Base-by-base conservation (phyloP, 1,140 invertebrate species). In the Drosophila pachea region DNA sequence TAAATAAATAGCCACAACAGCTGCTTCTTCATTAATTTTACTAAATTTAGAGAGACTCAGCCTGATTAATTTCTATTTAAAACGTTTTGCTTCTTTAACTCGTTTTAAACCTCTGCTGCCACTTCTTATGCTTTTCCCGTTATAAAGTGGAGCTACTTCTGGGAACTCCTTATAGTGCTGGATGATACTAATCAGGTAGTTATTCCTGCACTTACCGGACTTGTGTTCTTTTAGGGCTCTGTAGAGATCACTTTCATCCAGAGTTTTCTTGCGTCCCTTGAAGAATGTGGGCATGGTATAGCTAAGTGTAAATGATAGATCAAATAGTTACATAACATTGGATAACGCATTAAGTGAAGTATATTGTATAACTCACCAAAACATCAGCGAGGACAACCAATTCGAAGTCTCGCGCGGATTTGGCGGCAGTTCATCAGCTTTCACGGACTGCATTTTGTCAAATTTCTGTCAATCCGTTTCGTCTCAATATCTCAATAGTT, bases 141-240 rank as follows among this genome's bases (percentile, higher is more conserved):
- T 22, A 22, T 22, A 22, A 22, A 22, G 22, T 22, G 22, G 22
- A 22, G 22, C 22, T 22, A 22, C 22, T 22, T 22, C 22, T 22
- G 22, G 22, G 22, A 22, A 22, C 22, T 2, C 22, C 22, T 3
- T 3, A 22, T 22, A 22, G 22, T 22, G 1, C 22, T 1, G 22
- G 22, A 22, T 22, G 22, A 22, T 22, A 3, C 22, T 22, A 22
- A 22, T 22, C 35, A 36, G 8, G 12, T 43, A 14, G 14, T 2
- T 7, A 42, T 42, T 60, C 42, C 60, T 47, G 52, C 22, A 73
- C 74, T 88, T 66, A 89, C 88, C 89, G 6, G 92, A 92, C 66
- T 88, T 89, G 70, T 93, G 92, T 53, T 92, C 91, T n/a, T 90
- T 89, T n/a, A 93, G 77, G 33, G 92, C 90, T 71, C 90, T 79